Conservation (phyloP, 2,888 invertebrate genomes). For the Mimachlamys varia region DNA sequence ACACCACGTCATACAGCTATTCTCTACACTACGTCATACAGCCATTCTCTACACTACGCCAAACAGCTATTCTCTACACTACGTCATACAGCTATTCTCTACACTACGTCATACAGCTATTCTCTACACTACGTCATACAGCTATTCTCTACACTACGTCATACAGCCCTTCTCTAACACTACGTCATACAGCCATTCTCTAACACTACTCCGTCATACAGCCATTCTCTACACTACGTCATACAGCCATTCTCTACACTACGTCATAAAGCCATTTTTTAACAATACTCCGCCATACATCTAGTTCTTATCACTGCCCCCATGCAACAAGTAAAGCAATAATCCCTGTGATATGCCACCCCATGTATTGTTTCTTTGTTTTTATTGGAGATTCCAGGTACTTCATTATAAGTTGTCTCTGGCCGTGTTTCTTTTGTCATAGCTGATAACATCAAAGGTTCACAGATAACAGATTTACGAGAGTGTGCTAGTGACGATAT, state of each 20-base stretch:
- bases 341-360: not conserved
- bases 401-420: too few species aligned
- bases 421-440: too few species aligned
- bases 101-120: not conserved
- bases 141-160: not conserved
- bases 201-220: not conserved
- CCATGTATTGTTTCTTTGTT: too few species aligned
- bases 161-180: not conserved
- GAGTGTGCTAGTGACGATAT: too few species aligned
- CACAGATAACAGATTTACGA: too few species aligned
- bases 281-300: not conserved
- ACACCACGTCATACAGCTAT: not conserved
- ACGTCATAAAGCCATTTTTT: not conserved
- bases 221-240: not conserved
- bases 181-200: not conserved
- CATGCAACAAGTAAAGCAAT: not conserved
- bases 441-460: too few species aligned
- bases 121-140: not conserved
- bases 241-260: not conserved
- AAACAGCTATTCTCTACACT: not conserved
- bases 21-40: not conserved
- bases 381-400: too few species aligned
- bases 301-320: not conserved
- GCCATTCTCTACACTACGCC: not conserved
- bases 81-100: not conserved